Percentiles rank a stretch among this genome's conserved stretches.
These are phyloP conservation scores for Pinctada fucata DNA, from an alignment of 2,888 invertebrate genomes.

Conservation along the genomic window DNA sequence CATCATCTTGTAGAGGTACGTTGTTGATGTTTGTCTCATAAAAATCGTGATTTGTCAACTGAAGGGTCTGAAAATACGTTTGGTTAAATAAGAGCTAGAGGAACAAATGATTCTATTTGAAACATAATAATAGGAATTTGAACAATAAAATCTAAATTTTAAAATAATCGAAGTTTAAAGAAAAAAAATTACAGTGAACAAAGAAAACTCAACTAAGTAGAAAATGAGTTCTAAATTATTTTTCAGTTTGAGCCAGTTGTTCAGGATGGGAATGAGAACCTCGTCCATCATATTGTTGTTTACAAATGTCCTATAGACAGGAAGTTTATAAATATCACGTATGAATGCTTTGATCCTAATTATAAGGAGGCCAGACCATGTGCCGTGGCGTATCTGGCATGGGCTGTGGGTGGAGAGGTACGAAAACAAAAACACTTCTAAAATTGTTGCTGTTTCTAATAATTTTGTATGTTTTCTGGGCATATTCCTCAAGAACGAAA, in stretches of 20 bases:
- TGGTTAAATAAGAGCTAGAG: too few species aligned
- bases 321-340: conserved; percentile 20
- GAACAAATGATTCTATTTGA: too few species aligned
- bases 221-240: not conserved
- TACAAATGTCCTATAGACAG: conserved; percentile 83
- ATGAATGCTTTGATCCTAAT: conserved; percentile 36
- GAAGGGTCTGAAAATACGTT: not conserved
- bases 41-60: not conserved
- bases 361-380: conserved; percentile 26
- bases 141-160: too few species aligned
- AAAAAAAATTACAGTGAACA: not conserved
- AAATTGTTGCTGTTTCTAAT: too few species aligned
- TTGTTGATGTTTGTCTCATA: not conserved
- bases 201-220: not conserved
- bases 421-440: too few species aligned
- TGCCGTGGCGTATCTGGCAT: conserved; percentile 35
- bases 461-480: too few species aligned
- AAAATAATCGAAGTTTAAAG: too few species aligned
- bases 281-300: conserved; percentile 91
- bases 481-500: too few species aligned
- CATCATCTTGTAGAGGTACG: conserved; percentile 54
- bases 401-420: conserved; percentile 53
- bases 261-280: conserved; percentile 81
- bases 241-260: conserved; percentile 84
- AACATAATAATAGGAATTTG: too few species aligned